A percentile compares a stretch with the other conserved stretches of the same genome.
phyloP scores from a whole-genome alignment of 2,888 invertebrate species.

The Biston stratarius region DNA sequence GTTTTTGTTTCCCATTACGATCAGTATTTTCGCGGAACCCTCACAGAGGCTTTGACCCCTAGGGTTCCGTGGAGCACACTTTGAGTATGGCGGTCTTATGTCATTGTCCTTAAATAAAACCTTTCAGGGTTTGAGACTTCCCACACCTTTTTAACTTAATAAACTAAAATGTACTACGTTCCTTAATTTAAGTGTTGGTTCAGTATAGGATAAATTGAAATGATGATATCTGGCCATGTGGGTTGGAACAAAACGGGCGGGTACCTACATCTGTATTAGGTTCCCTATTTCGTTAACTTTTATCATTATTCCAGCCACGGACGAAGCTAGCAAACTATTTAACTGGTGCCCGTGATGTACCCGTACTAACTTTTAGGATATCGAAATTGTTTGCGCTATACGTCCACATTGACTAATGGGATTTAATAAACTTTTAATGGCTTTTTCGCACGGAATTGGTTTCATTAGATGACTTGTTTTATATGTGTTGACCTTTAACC shows the following conservation, averaged over 20 bases:
- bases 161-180: too few relatives aligned
- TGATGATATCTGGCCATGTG: not conserved
- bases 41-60: too few relatives aligned
- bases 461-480: slow-evolving; percentile 23
- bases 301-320: slow-evolving; percentile 31
- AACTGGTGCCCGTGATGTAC: slow-evolving; percentile 27
- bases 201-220: not conserved
- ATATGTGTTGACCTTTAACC: not conserved
- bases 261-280: not conserved
- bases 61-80: too few relatives aligned
- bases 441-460: slow-evolving; percentile 30
- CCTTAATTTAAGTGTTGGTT: too few relatives aligned
- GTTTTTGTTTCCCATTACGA: too few relatives aligned
- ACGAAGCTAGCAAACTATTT: slow-evolving; percentile 36
- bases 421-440: slow-evolving; percentile 46
- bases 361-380: slow-evolving; percentile 41
- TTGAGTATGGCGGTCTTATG: too few relatives aligned
- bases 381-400: slow-evolving; percentile 41
- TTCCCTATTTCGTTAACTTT: slow-evolving; percentile 7
- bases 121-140: too few relatives aligned
- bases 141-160: too few relatives aligned
- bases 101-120: too few relatives aligned
- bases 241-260: not conserved
- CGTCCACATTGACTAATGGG: slow-evolving; percentile 34
- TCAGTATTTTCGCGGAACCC: too few relatives aligned